Base-by-base conservation (phyloP, 2,113 vertebrate genomes). In the Triplophysa dalaica region DNA sequence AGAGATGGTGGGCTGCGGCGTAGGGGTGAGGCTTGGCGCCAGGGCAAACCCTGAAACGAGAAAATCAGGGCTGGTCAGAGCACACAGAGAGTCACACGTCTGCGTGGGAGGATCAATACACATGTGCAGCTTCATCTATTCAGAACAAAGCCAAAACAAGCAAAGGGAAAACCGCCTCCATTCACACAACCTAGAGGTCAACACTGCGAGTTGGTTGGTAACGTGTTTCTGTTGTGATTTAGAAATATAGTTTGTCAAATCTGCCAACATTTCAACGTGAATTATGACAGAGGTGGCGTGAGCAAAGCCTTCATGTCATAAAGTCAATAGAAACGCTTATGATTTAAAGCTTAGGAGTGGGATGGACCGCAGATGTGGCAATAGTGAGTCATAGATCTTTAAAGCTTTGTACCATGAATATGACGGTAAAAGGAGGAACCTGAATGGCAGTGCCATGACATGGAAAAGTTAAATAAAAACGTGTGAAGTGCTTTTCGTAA, bases 21-120 rank as follows among this genome's bases (percentile, higher is more conserved):
- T 92, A 0, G 97, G 97, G 66, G 94, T 95, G 86, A 99, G 93
- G 91, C 97, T 99, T n/a, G 98, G 98, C 9, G 96, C 95, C 84
- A 98, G 86, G 58, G 90, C 89, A 68, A 94, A 93, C 22, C 82
- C 75, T 45, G 75, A 29, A 77, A 81, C 84, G 89, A 43, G 88
- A 70, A 77, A 70, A 74, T 58, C 29, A 75, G 26, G 22, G 16
- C 16, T 17, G 7, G 45, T 82, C 43, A 82, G 67, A 69, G 76
- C 84, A 12, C 48, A 61, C 21, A 72, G 76, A 21, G 12, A 33
- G 38, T 56, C 83, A 21, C 75, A 86, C 7, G 73, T 80, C 75
- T 86, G 86, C 72, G 33, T 26, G 33, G 16, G 17, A 54, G 48
- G 29, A 5, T 54, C 12, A 50, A 54, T 50, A 12, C 56, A 41